These are phyloP conservation scores for Poeciliopsis turrubarensis DNA, from an alignment of 2,113 vertebrate species.

Conservation along the genomic window DNA sequence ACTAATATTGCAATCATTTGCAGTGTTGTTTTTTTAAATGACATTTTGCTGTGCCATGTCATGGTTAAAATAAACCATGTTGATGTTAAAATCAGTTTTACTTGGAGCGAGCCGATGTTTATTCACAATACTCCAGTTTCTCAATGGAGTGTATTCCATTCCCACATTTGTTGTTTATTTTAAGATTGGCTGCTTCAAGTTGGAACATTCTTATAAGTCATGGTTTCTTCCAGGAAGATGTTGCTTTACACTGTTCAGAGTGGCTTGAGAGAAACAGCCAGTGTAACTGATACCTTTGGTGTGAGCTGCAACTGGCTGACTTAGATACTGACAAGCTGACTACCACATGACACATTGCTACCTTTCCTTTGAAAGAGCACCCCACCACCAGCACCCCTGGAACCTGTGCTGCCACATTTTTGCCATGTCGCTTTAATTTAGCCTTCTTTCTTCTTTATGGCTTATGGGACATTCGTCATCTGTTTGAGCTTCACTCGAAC, in stretches of 20 bases:
- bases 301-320: constrained; percentile 45
- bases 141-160: neutral
- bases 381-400: neutral
- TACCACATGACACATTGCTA: constrained; percentile 52
- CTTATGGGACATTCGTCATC: neutral
- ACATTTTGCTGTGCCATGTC: neutral
- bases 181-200: constrained; percentile 14
- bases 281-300: constrained; percentile 67
- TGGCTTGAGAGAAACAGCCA: constrained; percentile 27
- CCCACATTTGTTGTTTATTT: constrained; percentile 28
- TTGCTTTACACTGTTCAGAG: constrained; percentile 48
- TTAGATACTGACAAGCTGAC: constrained; percentile 42
- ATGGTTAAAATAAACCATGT: neutral
- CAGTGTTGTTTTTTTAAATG: neutral
- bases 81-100: neutral
- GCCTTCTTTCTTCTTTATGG: constrained; percentile 26
- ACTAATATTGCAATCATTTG: neutral
- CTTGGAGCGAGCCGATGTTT: neutral
- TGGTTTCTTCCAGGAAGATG: constrained; percentile 38
- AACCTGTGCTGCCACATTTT: constrained; percentile 15
- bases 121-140: neutral
- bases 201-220: constrained; percentile 30
- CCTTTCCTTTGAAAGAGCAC: constrained; percentile 10
- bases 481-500: constrained; percentile 22
- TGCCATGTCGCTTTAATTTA: neutral